Conservation (phyloP, 64 coral and sea anemone genomes). For the Acropora yongei region DNA sequence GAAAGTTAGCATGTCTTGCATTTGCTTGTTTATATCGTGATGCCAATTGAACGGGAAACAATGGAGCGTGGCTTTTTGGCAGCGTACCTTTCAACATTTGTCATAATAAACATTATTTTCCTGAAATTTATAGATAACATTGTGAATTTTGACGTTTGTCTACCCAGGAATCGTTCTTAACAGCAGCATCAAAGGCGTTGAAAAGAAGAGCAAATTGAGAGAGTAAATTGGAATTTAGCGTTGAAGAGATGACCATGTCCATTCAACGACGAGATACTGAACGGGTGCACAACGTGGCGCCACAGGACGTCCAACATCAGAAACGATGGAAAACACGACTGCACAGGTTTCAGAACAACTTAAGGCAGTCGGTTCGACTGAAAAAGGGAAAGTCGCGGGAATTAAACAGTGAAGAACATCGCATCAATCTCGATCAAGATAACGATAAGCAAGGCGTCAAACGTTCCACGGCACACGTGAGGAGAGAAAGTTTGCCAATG, state of each 20-base stretch:
- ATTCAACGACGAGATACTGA: not conserved
- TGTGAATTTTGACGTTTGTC: conserved; percentile 40
- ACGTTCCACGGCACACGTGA: conserved; percentile 9
- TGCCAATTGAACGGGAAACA: not conserved
- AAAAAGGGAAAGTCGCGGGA: conserved; percentile 4
- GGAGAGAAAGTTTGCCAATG: not conserved
- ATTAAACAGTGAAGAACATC: not conserved
- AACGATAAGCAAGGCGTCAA: not conserved
- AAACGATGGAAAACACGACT: conserved; percentile 45
- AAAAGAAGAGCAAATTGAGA: not conserved
- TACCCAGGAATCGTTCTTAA: conserved; percentile 32
- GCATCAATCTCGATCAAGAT: not conserved
- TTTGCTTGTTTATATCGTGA: too few relatives aligned
- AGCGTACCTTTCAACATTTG: not conserved
- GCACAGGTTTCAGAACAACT: conserved; percentile 9
- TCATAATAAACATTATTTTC: not conserved
- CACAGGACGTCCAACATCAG: not conserved
- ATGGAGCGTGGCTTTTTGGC: not conserved
- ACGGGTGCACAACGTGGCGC: not conserved
- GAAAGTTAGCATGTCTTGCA: not conserved
- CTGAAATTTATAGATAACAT: conserved; percentile 10
- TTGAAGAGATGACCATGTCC: conserved; percentile 3
- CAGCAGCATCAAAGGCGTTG: not conserved
- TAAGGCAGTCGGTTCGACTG: conserved; percentile 32
- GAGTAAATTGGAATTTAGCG: not conserved